These are phyloP conservation scores for Asarcornis scutulata DNA, from an alignment of 2,113 vertebrate species.

Conservation along the genomic window DNA sequence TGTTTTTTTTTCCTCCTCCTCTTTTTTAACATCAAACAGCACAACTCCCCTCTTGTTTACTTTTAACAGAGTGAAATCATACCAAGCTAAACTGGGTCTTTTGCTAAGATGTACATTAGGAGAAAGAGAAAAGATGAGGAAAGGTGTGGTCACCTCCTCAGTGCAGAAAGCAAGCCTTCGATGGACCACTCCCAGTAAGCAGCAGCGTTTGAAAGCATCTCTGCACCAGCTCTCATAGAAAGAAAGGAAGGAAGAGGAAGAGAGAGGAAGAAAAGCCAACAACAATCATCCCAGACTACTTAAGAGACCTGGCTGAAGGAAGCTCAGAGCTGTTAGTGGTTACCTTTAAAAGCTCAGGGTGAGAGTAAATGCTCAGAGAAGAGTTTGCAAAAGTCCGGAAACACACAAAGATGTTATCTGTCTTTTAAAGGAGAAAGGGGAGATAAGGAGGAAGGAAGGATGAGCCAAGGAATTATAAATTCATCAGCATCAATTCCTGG, in stretches of 20 bases:
- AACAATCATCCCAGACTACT: not conserved
- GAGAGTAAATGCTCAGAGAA: not conserved
- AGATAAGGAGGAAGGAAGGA: not conserved
- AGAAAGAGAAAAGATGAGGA: not conserved
- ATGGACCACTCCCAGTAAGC: not conserved
- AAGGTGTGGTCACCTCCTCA: not conserved
- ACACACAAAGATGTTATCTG: not conserved
- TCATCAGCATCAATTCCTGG: constrained; percentile 19
- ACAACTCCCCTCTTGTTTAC: not conserved
- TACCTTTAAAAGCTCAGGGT: constrained; percentile 30
- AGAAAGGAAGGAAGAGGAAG: not conserved
- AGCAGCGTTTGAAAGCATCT: not conserved
- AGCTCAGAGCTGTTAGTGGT: constrained; percentile 20
- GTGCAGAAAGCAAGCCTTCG: not conserved
- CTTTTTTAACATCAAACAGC: not conserved
- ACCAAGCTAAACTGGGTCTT: not conserved
- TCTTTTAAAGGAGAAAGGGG: not conserved
- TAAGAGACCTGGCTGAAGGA: not conserved
- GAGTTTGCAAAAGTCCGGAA: not conserved
- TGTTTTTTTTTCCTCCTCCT: not conserved
- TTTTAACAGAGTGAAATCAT: not conserved
- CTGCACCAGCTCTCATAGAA: not conserved
- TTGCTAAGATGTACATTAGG: not conserved
- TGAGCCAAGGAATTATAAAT: constrained; percentile 2
- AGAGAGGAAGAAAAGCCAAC: not conserved